These are phyloP conservation scores for Heliothis peltigera DNA, from an alignment of 2,888 invertebrate species.

Conservation along the genomic window DNA sequence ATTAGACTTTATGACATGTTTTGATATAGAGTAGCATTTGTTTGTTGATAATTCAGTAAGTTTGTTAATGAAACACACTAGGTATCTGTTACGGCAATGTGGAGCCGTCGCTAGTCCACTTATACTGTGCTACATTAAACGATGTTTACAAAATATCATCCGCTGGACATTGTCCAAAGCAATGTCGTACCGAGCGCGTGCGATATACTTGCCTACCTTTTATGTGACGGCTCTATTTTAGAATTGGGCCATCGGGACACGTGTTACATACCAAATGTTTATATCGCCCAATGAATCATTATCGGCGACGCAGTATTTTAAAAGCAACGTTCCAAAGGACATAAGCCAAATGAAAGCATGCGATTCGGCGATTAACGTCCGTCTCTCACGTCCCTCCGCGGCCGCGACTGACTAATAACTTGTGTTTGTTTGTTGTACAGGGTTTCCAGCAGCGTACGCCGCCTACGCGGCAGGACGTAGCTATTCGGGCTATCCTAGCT, in stretches of 20 bases:
- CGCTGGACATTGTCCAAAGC: slow-evolving; percentile 87
- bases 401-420: slow-evolving; percentile 54
- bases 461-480: slow-evolving; percentile 99
- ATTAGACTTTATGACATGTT: slow-evolving; percentile 67
- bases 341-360: slow-evolving; percentile 75
- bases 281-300: slow-evolving; percentile 70
- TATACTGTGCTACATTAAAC: slow-evolving; percentile 80
- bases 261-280: slow-evolving; percentile 74
- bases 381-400: slow-evolving; percentile 65
- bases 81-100: slow-evolving; percentile 70
- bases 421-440: slow-evolving; percentile 90
- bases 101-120: slow-evolving; percentile 77
- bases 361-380: slow-evolving; percentile 73
- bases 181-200: slow-evolving; percentile 78
- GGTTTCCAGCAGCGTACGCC: slow-evolving; percentile 98
- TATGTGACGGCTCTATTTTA: slow-evolving; percentile 84
- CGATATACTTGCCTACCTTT: slow-evolving; percentile 80
- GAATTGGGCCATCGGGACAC: slow-evolving; percentile 80
- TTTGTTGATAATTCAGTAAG: slow-evolving; percentile 61
- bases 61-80: slow-evolving; percentile 54
- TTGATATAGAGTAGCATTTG: slow-evolving; percentile 71
- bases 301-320: slow-evolving; percentile 65
- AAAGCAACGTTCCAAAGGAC: slow-evolving; percentile 63
- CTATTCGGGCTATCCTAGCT: slow-evolving; percentile 99
- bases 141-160: slow-evolving; percentile 84